A percentile compares a stretch with the other conserved stretches of the same genome.
Evolutionary conservation across 2,797 vertebrate genomes (phyloP).

Genomic region (Oryzias dopingdopingensis): DNA sequence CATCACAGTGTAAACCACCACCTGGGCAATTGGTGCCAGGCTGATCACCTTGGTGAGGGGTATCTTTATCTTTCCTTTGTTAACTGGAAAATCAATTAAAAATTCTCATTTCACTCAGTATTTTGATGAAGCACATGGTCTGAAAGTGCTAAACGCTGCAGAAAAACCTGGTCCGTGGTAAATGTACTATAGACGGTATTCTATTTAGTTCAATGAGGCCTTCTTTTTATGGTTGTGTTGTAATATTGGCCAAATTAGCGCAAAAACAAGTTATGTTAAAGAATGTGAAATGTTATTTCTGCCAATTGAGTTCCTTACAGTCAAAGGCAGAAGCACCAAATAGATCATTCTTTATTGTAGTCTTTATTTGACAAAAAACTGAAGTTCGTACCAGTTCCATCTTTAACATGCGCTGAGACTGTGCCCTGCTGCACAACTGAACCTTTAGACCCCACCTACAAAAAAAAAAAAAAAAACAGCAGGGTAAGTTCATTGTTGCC

Average conservation of each 20-base stretch:
- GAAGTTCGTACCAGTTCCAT: slow-evolving; percentile 65
- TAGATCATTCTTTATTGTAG: no score
- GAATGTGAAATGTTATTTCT: no score
- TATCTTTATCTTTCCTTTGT: slow-evolving; percentile 71
- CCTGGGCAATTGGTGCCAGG: slow-evolving; percentile 78
- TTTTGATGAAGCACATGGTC: neutral
- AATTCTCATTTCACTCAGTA: neutral
- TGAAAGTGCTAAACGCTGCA: neutral
- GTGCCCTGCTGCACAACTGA: slow-evolving; percentile 64
- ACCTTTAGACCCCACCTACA: slow-evolving; percentile 85
- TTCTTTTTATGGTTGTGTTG: no score
- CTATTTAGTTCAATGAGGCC: no score
- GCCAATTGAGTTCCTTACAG: no score
- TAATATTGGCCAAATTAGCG: no score
- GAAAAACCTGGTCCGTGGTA: no score
- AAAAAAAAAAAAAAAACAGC: neutral
- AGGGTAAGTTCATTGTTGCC: neutral
- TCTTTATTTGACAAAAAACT: neutral
- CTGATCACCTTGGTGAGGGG: slow-evolving; percentile 54
- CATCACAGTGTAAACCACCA: slow-evolving; percentile 80
- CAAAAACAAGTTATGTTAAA: no score
- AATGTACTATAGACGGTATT: no score
- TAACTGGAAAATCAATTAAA: slow-evolving; percentile 62
- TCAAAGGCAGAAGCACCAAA: no score
- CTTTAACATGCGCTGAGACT: slow-evolving; percentile 56